Base-by-base conservation (phyloP, 2,888 invertebrate genomes). In the Gastracanthus pulcherrimus region DNA sequence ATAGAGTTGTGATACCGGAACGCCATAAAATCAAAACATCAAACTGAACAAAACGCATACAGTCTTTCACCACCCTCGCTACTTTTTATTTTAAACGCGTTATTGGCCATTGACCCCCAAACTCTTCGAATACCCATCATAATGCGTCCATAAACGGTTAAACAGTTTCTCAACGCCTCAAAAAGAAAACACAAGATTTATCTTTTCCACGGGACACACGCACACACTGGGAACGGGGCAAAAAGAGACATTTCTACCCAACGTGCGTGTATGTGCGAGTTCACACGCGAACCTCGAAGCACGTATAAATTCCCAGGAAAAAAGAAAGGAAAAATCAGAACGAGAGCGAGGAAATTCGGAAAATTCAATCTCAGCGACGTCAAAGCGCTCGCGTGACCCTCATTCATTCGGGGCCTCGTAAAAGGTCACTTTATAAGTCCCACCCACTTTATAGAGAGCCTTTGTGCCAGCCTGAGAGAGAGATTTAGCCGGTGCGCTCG, bases 391-490 rank as follows among this genome's bases (percentile, higher is more conserved):
- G 84, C 86, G 86, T 85, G 87, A 86, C 87, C 83, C 83, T 80
- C 84, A 85, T 86, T 86, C 86, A 84, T 84, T 74, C 26, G 67
- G 67, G 66, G 70, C 29, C 60, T 86, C 89, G 87, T 89, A 88
- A 89, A 89, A 88, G 88, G 87, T 88, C 88, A 89, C 88, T 88
- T 88, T 87, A 88, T 88, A 88, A 87, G 87, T 87, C 86, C 87
- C 87, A 87, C 88, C 87, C 85, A 87, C 87, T 87, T 87, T 87
- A 87, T 87, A 84, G 85, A 86, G 84, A 82, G 80, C 58, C 86
- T 88, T 90, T 89, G 87, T 89, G 80, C 72, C 74, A 67, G 51
- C n/a, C n/a, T n/a, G n/a, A n/a, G n/a, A n/a, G 45, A 34, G 76
- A 87, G 86, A 89, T 88, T 88, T 87, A 87, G 88, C 85, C 84